Evolutionary conservation across 2,888 invertebrate genomes (phyloP).

Genomic region (Linnaemya tessellans): DNA sequence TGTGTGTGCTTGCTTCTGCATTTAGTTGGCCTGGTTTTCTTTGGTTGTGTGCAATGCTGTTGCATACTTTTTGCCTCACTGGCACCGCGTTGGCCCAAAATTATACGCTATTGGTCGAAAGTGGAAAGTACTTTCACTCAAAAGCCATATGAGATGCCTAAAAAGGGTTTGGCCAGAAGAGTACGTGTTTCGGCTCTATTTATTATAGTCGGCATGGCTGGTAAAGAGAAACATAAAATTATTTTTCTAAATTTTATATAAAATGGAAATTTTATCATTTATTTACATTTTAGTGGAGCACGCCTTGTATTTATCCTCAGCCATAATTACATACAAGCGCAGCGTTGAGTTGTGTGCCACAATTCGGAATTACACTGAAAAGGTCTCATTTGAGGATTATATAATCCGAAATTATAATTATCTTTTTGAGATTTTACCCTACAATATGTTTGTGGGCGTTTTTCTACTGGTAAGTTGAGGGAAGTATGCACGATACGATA

Average conservation of each 20-base stretch:
- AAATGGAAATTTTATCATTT: neutral
- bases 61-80: constrained; percentile 79
- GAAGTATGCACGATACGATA: too few species aligned
- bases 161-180: constrained; percentile 75
- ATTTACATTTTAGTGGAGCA: constrained; percentile 77
- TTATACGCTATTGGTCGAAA: constrained; percentile 80
- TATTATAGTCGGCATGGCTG: constrained; percentile 76
- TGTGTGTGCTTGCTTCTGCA: neutral
- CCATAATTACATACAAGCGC: constrained; percentile 74
- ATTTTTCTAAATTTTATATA: neutral
- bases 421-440: constrained; percentile 77
- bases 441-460: constrained; percentile 71
- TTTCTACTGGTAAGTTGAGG: constrained; percentile 76
- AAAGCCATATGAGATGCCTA: constrained; percentile 78
- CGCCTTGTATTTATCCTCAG: constrained; percentile 76
- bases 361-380: constrained; percentile 71
- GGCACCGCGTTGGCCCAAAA: constrained; percentile 79
- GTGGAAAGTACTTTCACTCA: constrained; percentile 79
- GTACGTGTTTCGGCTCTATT: constrained; percentile 76
- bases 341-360: constrained; percentile 73
- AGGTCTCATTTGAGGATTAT: constrained; percentile 74
- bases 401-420: constrained; percentile 77
- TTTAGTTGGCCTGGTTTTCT: constrained; percentile 80
- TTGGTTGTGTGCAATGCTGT: constrained; percentile 76
- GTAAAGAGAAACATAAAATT: constrained; percentile 66